phyloP scores from a whole-genome alignment of 2,113 vertebrate genomes.

The Rhinichthys klamathensis region DNA sequence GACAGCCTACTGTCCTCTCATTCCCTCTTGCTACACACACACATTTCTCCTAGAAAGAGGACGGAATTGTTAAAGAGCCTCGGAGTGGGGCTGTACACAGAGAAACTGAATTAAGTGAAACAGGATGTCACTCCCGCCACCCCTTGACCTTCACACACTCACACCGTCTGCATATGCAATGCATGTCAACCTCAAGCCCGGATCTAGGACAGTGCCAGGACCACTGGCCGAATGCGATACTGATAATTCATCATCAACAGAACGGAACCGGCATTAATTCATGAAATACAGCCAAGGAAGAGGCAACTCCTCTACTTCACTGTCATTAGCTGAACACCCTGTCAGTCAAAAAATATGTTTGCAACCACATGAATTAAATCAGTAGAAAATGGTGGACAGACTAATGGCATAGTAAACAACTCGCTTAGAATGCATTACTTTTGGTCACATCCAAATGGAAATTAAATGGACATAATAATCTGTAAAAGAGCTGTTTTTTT shows the following conservation, averaged over 20 bases:
- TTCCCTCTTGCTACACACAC: not conserved
- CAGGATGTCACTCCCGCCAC: conserved; percentile 39
- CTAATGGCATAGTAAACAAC: not conserved
- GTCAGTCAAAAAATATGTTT: not conserved
- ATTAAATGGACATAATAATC: not conserved
- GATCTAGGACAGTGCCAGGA: conserved; percentile 13
- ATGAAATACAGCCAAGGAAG: not conserved
- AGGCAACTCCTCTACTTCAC: conserved; percentile 14
- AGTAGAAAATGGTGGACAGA: not conserved
- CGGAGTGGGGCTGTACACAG: conserved; percentile 19
- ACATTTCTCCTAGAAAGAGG: not conserved
- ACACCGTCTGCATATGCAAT: conserved; percentile 34
- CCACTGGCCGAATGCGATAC: not conserved
- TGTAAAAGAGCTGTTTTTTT: not conserved
- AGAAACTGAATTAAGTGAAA: conserved; percentile 34
- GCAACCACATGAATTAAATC: not conserved
- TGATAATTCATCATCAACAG: conserved; percentile 6
- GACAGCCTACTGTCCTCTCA: not conserved
- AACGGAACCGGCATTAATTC: not conserved
- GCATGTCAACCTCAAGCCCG: not conserved
- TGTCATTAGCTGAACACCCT: not conserved
- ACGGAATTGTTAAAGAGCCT: conserved; percentile 43
- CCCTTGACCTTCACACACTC: conserved; percentile 34
- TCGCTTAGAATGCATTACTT: not conserved
- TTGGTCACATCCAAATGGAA: not conserved